These are phyloP conservation scores for Sarcoramphus papa DNA, from an alignment of 2,797 vertebrate species.

Conservation along the genomic window DNA sequence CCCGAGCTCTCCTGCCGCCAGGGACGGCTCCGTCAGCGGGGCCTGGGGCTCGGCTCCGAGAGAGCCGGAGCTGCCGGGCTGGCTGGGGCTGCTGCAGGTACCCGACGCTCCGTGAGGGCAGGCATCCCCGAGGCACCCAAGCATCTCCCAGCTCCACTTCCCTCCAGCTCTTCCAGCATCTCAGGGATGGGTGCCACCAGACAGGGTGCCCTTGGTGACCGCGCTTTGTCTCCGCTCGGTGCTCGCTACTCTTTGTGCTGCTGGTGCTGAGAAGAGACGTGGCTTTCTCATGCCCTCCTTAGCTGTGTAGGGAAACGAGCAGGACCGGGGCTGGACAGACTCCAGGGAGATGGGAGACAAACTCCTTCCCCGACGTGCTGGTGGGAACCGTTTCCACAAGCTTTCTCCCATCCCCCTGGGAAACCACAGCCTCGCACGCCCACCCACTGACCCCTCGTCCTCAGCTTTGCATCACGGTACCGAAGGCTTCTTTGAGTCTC, in stretches of 20 bases:
- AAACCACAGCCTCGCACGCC: fast-evolving
- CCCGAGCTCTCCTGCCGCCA: neutral
- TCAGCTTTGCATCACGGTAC: fast-evolving
- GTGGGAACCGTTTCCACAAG: neutral
- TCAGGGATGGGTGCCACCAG: neutral
- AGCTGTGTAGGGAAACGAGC: neutral
- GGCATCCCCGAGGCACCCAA: neutral
- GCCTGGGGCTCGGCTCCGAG: neutral
- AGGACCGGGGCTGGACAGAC: fast-evolving
- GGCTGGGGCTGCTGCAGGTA: neutral
- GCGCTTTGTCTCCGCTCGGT: fast-evolving
- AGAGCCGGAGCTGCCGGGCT: neutral
- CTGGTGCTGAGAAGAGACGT: neutral
- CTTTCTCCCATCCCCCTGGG: neutral
- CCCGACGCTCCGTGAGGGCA: fast-evolving
- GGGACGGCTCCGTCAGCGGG: fast-evolving
- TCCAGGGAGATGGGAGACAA: neutral
- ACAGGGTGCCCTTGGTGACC: fast-evolving
- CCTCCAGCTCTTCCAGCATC: neutral
- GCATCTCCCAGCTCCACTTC: neutral
- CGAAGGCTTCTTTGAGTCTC: neutral
- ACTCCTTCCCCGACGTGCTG: fast-evolving
- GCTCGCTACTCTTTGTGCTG: neutral
- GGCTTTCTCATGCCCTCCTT: neutral
- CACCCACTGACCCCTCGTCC: fast-evolving